Evolutionary conservation across 2,888 invertebrate species (phyloP).

Genomic region (Brachyopa scutellaris): DNA sequence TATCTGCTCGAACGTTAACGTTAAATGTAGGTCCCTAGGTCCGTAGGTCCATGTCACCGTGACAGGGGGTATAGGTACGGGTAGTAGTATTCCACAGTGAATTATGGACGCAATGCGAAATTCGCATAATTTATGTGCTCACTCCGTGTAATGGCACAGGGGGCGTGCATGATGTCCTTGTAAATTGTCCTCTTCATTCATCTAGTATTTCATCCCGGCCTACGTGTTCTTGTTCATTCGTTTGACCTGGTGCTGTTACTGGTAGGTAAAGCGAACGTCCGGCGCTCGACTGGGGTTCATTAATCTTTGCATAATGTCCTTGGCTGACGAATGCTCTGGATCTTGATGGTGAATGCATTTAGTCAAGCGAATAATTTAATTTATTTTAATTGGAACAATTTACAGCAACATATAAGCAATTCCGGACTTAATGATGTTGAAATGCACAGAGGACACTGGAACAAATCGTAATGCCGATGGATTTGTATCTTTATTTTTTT

Average conservation of each 20-base stretch:
- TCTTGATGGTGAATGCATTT: conserved; percentile 24
- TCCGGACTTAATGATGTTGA: conserved; percentile 4
- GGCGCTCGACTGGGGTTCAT: conserved; percentile 22
- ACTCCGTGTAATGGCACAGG: conserved; percentile 15
- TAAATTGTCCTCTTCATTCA: conserved; percentile 41
- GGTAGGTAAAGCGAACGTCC: background rate
- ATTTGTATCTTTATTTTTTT: no score
- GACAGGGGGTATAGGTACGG: conserved; percentile 41
- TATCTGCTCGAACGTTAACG: no score
- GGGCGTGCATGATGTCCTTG: conserved; percentile 60
- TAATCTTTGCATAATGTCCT: conserved; percentile 52
- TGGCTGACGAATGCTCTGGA: conserved; percentile 13
- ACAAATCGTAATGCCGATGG: background rate
- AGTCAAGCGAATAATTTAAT: conserved; percentile 54
- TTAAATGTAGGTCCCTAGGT: conserved; percentile 8
- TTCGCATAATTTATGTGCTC: conserved; percentile 58
- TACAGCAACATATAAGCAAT: background rate
- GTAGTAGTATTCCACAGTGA: no score
- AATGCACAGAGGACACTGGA: background rate
- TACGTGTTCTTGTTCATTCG: conserved; percentile 5
- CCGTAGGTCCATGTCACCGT: background rate
- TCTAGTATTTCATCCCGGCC: background rate
- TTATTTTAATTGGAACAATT: conserved; percentile 48
- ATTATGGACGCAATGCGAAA: conserved; percentile 49
- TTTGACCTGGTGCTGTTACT: conserved; percentile 35